These are phyloP conservation scores for Pseudocheirus occidentalis DNA, from an alignment of 2,797 vertebrate genomes.

Conservation along the genomic window DNA sequence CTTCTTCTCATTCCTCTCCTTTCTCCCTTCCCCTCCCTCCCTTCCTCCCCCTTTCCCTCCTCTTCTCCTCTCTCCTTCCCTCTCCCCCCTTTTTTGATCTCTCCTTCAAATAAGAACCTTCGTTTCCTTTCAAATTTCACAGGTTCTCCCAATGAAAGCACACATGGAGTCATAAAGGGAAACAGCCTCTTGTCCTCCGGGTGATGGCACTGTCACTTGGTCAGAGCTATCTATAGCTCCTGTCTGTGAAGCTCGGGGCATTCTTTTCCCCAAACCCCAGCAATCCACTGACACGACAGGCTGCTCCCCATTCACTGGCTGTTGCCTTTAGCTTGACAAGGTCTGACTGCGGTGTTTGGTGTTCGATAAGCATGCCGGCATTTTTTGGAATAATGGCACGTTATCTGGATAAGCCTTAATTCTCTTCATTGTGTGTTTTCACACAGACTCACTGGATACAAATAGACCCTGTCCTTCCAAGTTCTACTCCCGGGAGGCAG, in stretches of 20 bases:
- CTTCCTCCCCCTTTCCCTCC: neutral
- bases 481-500: neutral
- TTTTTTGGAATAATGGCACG: neutral
- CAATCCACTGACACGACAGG: conserved; percentile 55
- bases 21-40: neutral
- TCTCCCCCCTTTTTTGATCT: neutral
- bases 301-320: conserved; percentile 49
- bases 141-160: conserved; percentile 42
- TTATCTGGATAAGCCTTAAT: neutral
- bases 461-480: neutral
- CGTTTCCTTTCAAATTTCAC: conserved; percentile 36
- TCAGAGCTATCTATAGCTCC: conserved; percentile 56
- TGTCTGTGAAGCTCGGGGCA: conserved; percentile 59
- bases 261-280: conserved; percentile 49
- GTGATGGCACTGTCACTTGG: conserved; percentile 53
- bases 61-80: neutral
- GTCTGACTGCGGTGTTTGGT: neutral
- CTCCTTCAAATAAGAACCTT: conserved; percentile 25
- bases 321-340: conserved; percentile 33
- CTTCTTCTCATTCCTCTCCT: neutral
- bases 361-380: neutral
- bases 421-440: neutral
- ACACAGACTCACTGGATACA: neutral
- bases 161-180: conserved; percentile 33
- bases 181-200: conserved; percentile 53